Percentiles rank a stretch among this genome's conserved stretches.
Evolutionary conservation across 2,113 vertebrate species (phyloP).

Genomic region (Amia ocellicauda): DNA sequence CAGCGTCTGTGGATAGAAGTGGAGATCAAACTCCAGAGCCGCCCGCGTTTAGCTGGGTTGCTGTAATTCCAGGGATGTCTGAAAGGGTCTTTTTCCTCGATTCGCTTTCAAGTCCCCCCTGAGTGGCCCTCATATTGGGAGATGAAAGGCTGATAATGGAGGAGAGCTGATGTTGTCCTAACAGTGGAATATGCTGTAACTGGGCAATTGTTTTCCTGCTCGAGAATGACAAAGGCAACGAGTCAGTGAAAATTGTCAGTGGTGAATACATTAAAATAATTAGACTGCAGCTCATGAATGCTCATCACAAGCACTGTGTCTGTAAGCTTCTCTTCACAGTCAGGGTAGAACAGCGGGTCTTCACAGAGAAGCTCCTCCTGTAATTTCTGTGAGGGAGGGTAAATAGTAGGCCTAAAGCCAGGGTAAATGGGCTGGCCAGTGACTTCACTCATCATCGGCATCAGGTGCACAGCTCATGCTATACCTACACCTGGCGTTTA

Average conservation of each 20-base stretch:
- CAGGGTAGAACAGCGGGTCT: too few relatives aligned
- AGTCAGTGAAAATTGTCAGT: background rate
- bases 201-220: background rate
- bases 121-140: background rate
- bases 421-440: too few relatives aligned
- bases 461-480: too few relatives aligned
- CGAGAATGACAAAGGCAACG: background rate
- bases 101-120: background rate
- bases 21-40: background rate
- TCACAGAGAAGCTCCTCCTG: too few relatives aligned
- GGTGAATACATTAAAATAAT: conserved; percentile 3
- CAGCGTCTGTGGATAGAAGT: background rate
- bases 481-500: too few relatives aligned
- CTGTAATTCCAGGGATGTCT: background rate
- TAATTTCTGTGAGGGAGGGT: too few relatives aligned
- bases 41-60: background rate
- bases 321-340: too few relatives aligned
- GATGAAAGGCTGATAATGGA: conserved; percentile 6
- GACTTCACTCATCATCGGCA: too few relatives aligned
- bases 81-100: background rate
- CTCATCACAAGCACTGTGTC: background rate
- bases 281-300: background rate
- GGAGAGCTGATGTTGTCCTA: background rate
- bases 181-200: background rate
- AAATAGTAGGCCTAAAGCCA: too few relatives aligned